These are phyloP conservation scores for Drosophila eugracilis DNA, from an alignment of 1,140 invertebrate genomes.

Conservation along the genomic window DNA sequence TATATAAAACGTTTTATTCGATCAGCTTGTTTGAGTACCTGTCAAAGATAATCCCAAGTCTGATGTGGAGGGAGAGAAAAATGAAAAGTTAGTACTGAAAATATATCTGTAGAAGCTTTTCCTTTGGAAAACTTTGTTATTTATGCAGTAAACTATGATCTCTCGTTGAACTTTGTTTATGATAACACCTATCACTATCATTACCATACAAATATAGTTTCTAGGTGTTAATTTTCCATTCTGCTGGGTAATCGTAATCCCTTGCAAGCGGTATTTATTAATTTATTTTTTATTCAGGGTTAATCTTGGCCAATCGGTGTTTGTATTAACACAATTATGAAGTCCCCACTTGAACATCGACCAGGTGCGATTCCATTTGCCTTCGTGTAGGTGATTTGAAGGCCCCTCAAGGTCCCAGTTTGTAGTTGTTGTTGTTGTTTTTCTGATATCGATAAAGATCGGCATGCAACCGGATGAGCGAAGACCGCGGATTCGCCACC, in stretches of 20 bases:
- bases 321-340: conserved; percentile 35
- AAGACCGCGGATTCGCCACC: neutral
- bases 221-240: neutral
- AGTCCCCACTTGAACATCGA: conserved; percentile 54
- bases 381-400: conserved; percentile 15
- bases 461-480: conserved; percentile 43
- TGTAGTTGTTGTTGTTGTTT: too few relatives aligned
- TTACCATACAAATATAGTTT: neutral
- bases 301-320: conserved; percentile 33
- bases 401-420: conserved; percentile 26
- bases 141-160: too few relatives aligned
- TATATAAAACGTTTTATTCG: neutral
- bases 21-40: neutral
- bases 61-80: neutral
- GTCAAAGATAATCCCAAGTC: conserved; percentile 17
- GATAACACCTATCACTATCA: neutral
- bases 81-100: neutral
- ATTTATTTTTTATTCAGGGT: neutral
- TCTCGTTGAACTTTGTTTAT: too few relatives aligned
- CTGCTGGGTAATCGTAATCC: neutral
- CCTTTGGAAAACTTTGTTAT: too few relatives aligned
- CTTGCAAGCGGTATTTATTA: neutral
- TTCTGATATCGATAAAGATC: conserved; percentile 51
- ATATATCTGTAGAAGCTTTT: too few relatives aligned
- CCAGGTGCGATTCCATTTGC: conserved; percentile 24